Conservation (phyloP, 2,797 vertebrate genomes). For the Spatula clypeata region DNA sequence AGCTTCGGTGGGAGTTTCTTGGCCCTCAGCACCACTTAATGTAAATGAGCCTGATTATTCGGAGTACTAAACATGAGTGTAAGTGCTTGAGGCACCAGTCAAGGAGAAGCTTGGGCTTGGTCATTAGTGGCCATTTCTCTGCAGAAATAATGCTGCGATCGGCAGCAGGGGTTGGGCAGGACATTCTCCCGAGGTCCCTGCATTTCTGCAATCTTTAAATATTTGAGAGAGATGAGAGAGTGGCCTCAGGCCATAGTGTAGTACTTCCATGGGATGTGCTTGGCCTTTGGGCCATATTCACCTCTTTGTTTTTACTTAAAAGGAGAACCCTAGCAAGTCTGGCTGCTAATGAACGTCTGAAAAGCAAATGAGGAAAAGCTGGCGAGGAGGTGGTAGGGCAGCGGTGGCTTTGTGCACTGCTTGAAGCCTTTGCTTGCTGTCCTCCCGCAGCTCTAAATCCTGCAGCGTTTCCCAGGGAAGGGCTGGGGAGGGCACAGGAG, state of each 20-base stretch:
- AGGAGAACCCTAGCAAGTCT: neutral
- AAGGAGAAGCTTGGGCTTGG: neutral
- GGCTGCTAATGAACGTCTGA: slow-evolving; percentile 10
- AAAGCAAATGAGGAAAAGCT: slow-evolving; percentile 18
- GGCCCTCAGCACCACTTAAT: slow-evolving; percentile 8
- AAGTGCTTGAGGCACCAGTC: neutral
- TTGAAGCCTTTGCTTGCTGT: neutral
- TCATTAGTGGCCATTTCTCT: slow-evolving; percentile 25
- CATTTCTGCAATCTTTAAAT: slow-evolving; percentile 40
- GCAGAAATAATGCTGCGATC: neutral
- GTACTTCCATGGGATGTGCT: slow-evolving; percentile 4
- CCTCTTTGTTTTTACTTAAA: slow-evolving; percentile 19
- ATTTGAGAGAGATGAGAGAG: slow-evolving; percentile 35
- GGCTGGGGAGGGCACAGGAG: neutral
- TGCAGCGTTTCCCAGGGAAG: neutral
- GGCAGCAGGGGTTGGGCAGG: neutral
- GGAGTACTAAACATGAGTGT: rapidly evolving
- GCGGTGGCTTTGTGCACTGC: neutral
- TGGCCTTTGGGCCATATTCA: neutral
- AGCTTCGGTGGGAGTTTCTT: neutral
- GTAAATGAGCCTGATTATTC: neutral
- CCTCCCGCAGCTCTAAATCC: neutral
- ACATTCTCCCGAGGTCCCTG: slow-evolving; percentile 14
- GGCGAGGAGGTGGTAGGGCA: neutral
- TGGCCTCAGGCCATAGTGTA: neutral